Evolutionary conservation across 1,140 invertebrate genomes (phyloP), one percentile per base, ranked within the genome.

Genomic region (Schlechtendalia chinensis): DNA sequence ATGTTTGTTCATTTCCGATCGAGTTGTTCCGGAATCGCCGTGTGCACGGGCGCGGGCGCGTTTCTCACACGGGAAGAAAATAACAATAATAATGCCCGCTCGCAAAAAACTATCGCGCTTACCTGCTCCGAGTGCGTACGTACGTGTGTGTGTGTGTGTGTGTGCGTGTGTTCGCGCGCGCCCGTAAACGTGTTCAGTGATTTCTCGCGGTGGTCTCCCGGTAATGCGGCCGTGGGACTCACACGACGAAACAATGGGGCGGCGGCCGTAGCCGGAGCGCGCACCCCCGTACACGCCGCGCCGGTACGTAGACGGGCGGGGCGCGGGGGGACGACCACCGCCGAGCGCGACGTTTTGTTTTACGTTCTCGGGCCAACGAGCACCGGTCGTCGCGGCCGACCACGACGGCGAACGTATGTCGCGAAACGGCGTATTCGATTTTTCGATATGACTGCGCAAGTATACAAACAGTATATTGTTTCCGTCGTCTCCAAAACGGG

Each of bases 1-100:
- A 79, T 79, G 75, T 79, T 79, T 79, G 75, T 79, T 79, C 75
- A 79, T 79, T 79, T 79, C 75, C 75, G 75, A 79, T 79, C 75
- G 75, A 79, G 58, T 79, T 79, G 75, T 79, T 79, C 19, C 45
- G 58, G 17, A 72, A 72, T 47, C 39, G 17, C 17, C n/a, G n/a
- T 22, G 8, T 8, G 32, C 8, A 65, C 29, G 19, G 58, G 58
- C 58, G 53, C 58, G 75, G 58, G 75, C 32, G 54, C 29, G 17
- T 72, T 72, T 72, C 69, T 72, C 69, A 72, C 69, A n/a, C 69
- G 69, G 24, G 24, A 53, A 24, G 32, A 39, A 77, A 39, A 27
- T 27, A n/a, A 58, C 72, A 59, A 77, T 45, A 77, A 17, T 75
- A 75, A 24, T 71, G 47, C n/a, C 6, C 12, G 19, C n/a, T 39